Evolutionary conservation across 53 echinoderm and acorn worm genomes (phyloP), one percentile per base, ranked within the genome.

Genomic region (Pentamera pediparva): DNA sequence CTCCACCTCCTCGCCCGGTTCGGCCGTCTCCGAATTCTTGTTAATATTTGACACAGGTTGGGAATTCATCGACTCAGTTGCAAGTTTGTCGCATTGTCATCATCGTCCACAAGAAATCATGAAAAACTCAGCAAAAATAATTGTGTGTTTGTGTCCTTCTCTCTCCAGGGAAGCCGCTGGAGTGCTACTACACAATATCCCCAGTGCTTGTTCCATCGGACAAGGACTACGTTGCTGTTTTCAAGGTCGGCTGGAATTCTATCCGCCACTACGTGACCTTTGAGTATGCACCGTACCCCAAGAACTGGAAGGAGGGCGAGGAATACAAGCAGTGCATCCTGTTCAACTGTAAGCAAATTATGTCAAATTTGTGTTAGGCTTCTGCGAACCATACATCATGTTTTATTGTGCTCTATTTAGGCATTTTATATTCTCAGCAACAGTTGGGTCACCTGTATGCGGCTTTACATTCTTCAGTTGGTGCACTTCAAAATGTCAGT

Each of bases 221-320:
- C 28, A 69, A 88, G 7, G 96, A 95, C 58, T 95, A 90, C 87
- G 79, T 95, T 13, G 96, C 87, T 17, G 76, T 95, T 30, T 95
- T 90, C 77, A 95, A 91, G 69, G 90, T 95, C 2, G 96, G 96
- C 27, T 95, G 96, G 96, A 91, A 81, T 40, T 91, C 96, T 20
- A 84, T 85, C 62, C 70, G 90, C 41, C 82, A 88, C 73, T 91
- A 95, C 75, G 31, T 74, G 62, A 87, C 96, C n/a, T 95, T 87
- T 76, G 89, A 95, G 32, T 95, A 87, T 87, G 82, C 90, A 52
- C 90, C 90, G 20, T 52, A 43, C 18, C 96, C 96, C 50, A 59
- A 61, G 40, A 58, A 85, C 61, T 86, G 86, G 79, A 34, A 65
- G 37, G 65, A 62, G 3, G 77, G 78, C 18, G 56, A 80, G 12